Conservation (phyloP, 2,797 vertebrate species). For the Adrianichthys oophorus region DNA sequence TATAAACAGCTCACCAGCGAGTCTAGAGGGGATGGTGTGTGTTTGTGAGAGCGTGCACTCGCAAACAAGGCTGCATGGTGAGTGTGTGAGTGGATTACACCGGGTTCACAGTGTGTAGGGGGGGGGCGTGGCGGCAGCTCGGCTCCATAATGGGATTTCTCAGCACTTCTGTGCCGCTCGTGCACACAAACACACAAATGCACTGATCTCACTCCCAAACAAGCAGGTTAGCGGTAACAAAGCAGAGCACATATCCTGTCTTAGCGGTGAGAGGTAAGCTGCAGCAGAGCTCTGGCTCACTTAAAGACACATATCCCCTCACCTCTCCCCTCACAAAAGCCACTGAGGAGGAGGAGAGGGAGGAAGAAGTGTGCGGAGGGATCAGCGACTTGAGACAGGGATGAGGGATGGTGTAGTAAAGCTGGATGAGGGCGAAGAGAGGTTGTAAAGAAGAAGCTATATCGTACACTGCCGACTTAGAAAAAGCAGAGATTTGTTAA, state of each 20-base stretch:
- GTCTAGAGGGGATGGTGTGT: constrained; percentile 57
- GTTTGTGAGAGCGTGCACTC: constrained; percentile 35
- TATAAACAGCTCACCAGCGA: constrained; percentile 66
- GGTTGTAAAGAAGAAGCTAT: constrained; percentile 34
- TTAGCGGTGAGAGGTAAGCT: constrained; percentile 66
- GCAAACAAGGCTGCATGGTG: constrained; percentile 63
- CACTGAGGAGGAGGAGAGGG: constrained; percentile 26
- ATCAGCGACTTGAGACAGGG: constrained; percentile 62
- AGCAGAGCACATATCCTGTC: constrained; percentile 68
- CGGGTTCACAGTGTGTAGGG: constrained; percentile 68
- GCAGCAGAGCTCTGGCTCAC: constrained; percentile 61
- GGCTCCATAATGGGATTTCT: constrained; percentile 79
- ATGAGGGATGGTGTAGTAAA: constrained; percentile 59
- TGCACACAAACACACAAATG: constrained; percentile 40
- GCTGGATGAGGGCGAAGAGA: constrained; percentile 53
- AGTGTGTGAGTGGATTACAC: constrained; percentile 80
- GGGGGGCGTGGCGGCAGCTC: constrained; percentile 71
- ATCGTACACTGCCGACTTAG: constrained; percentile 16
- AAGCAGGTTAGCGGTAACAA: constrained; percentile 74
- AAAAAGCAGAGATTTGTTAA: constrained; percentile 22
- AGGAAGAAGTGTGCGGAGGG: constrained; percentile 29
- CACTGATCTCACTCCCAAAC: constrained; percentile 61
- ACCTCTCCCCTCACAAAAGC: constrained; percentile 60
- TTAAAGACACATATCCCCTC: constrained; percentile 69
- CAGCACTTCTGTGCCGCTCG: constrained; percentile 50